Conservation (phyloP, 2,797 vertebrate species). For the Adelosebastes latens region DNA sequence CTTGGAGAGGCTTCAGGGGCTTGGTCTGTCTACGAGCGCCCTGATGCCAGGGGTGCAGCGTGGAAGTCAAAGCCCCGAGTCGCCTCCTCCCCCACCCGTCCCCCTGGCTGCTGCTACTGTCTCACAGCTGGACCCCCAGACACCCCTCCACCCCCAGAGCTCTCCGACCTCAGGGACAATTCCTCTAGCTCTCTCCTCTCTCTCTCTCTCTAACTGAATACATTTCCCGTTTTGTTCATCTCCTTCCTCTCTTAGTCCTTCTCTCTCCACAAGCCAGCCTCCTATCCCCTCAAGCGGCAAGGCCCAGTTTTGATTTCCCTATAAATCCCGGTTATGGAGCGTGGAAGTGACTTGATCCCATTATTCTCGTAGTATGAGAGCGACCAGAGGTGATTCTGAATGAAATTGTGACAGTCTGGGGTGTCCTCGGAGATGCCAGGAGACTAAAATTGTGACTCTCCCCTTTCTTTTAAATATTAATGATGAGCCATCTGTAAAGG, state of each 20-base stretch:
- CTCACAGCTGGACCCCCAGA: constrained; percentile 38
- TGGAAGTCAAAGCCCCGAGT: constrained; percentile 66
- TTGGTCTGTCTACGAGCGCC: constrained; percentile 50
- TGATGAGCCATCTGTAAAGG: constrained; percentile 55
- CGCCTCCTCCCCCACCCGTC: background rate
- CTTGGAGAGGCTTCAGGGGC: constrained; percentile 61
- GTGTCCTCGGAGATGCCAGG: constrained; percentile 58
- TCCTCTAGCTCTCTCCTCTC: constrained; percentile 5
- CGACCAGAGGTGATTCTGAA: constrained; percentile 76
- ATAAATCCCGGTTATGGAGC: constrained; percentile 84
- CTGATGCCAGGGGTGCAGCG: constrained; percentile 51
- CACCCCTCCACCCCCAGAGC: constrained; percentile 19
- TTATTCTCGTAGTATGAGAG: constrained; percentile 78
- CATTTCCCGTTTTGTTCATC: constrained; percentile 64
- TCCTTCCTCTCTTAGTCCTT: constrained; percentile 44
- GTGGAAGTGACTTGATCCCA: constrained; percentile 80
- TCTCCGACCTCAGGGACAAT: constrained; percentile 51
- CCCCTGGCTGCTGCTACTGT: constrained; percentile 36
- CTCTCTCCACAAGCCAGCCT: constrained; percentile 59
- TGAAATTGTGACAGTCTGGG: constrained; percentile 72
- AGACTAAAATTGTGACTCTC: constrained; percentile 60
- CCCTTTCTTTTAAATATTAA: constrained; percentile 75
- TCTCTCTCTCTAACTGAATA: constrained; percentile 42
- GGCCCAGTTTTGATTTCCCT: constrained; percentile 79
- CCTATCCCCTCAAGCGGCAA: constrained; percentile 73